Base-by-base conservation (phyloP, 2,113 vertebrate species). In the Cervus canadensis region DNA sequence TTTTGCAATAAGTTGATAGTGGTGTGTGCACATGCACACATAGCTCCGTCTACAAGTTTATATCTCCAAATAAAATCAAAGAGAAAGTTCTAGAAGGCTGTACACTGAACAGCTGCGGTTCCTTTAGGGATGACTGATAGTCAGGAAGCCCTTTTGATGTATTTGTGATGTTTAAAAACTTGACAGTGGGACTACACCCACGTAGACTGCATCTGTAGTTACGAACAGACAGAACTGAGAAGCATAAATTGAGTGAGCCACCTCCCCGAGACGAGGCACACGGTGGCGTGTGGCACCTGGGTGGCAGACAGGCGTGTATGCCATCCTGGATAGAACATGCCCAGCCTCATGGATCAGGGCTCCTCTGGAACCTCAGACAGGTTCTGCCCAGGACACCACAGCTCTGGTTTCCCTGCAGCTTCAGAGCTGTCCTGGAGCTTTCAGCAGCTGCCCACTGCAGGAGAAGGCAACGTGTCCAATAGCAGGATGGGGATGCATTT, bases 171-270 rank as follows among this genome's bases (percentile, higher is more conserved):
- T 9, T 5, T 96, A 45, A 67, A 52, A 57, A 40, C 13, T 83
- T 83, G 57, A 26, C 30, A 45, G 30, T 48, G 50, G n/a, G 43
- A 91, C 89, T 45, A 57, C 43, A 90, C 54, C 84, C 57, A 62
- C 0, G 5, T 81, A 62, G 79, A 67, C 7, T 94, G 15, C 43
- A 91, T 23, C 82, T 84, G 62, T 89, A 82, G 89, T 60, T 57
- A 67, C 60, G 93, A 82, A 71, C 48, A 81, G 89, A 89, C 36
- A 90, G 54, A 94, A 79, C 21, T 60, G 62, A 54, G 43, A 94
- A 85, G 52, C 45, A 64, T 30, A 16, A 88, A 81, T 10, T 0
- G 13, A 45, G 1, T 13, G 33, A 86, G 54, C 48, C 0, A 5
- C 33, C 78, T 83, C 23, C 11, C 12, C 0, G 7, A 56, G 45